Conservation (phyloP, 1,140 invertebrate species). For the Drosophila eugracilis region DNA sequence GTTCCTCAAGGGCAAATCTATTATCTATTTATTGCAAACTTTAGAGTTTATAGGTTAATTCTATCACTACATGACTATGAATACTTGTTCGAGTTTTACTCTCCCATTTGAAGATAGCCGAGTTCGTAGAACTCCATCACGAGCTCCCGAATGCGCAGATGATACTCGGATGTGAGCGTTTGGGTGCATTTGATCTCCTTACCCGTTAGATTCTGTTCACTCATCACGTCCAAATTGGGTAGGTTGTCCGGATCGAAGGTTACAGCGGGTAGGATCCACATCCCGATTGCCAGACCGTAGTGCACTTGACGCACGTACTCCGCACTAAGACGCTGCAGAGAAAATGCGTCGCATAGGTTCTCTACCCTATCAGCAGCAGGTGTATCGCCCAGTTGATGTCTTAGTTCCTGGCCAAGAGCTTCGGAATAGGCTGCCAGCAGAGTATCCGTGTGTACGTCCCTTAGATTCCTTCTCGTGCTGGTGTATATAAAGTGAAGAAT, state of each 20-base stretch:
- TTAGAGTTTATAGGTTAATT: conserved; percentile 11
- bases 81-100: conserved; percentile 12
- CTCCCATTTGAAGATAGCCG: conserved; percentile 62
- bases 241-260: conserved; percentile 81
- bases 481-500: conserved; percentile 83
- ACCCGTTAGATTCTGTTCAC: conserved; percentile 63
- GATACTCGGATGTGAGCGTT: conserved; percentile 78
- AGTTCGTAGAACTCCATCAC: conserved; percentile 80
- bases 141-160: conserved; percentile 72
- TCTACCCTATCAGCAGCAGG: conserved; percentile 42
- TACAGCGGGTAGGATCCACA: conserved; percentile 83
- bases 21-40: conserved; percentile 27
- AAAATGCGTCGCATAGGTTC: conserved; percentile 56
- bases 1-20: conserved; percentile 16
- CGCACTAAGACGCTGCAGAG: conserved; percentile 64
- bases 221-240: conserved; percentile 80
- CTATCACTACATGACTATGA: conserved; percentile 43
- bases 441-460: conserved; percentile 71
- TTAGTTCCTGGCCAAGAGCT: conserved; percentile 53
- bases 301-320: conserved; percentile 76
- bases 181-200: conserved; percentile 80
- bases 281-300: conserved; percentile 77
- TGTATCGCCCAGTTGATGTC: conserved; percentile 56
- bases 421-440: conserved; percentile 67
- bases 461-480: conserved; percentile 71